phyloP scores from a whole-genome alignment of 2,888 invertebrate species.

The Agapostemon virescens region DNA sequence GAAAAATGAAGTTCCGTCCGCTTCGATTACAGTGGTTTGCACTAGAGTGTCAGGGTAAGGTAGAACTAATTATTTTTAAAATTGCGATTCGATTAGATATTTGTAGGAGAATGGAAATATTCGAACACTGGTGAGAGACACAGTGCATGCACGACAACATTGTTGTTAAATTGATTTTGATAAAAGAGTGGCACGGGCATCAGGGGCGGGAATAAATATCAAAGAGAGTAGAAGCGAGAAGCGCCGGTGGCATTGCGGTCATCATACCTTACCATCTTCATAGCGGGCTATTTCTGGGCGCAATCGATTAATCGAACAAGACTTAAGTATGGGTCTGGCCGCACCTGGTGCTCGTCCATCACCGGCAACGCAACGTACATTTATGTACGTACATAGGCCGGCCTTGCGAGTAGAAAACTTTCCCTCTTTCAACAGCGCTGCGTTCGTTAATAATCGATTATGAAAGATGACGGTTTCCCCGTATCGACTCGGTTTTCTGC shows the following conservation, averaged over 20 bases:
- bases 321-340: conserved; percentile 67
- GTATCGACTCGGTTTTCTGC: conserved; percentile 65
- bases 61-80: not conserved
- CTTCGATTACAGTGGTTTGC: not conserved
- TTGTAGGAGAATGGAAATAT: not conserved
- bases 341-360: conserved; percentile 73
- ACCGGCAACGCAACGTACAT: conserved; percentile 60
- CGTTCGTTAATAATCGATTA: conserved; percentile 78
- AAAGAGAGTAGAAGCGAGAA: conserved; percentile 37
- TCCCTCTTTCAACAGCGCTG: conserved; percentile 60
- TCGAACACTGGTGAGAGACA: not conserved
- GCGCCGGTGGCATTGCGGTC: conserved; percentile 51
- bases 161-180: conserved; percentile 17
- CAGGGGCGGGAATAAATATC: conserved; percentile 46
- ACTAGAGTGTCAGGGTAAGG: not conserved
- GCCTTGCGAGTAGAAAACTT: conserved; percentile 65
- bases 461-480: conserved; percentile 73
- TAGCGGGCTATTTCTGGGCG: conserved; percentile 61
- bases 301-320: conserved; percentile 73
- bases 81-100: not conserved
- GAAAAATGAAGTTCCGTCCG: not conserved
- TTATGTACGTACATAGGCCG: conserved; percentile 61
- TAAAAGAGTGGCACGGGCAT: conserved; percentile 36
- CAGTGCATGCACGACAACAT: conserved; percentile 16
- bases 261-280: conserved; percentile 59